Base-by-base conservation (phyloP, 2,888 invertebrate genomes). In the Hesperia comma region DNA sequence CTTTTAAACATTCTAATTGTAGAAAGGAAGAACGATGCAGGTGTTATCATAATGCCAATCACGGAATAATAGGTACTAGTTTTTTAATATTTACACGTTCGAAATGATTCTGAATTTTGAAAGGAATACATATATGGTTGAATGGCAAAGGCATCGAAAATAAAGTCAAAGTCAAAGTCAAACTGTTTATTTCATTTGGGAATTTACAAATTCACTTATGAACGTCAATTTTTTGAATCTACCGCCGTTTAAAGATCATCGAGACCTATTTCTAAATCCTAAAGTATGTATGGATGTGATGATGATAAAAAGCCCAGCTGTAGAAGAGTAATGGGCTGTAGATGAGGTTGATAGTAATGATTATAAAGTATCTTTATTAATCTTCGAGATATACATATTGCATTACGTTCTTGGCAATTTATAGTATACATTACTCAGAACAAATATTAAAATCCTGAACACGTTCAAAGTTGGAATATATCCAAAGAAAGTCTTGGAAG, bases 381-480 rank as follows among this genome's bases (percentile, higher is more conserved):
- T 49, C 49, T 49, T 19, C 49, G 19, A 49, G 49, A 49, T 49
- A 12, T 37, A 37, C 49, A 49, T 49, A 26, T n/a, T 43, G 26
- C 46, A 15, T 33, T 46, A 15, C 46, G 54, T 33, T 53, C 33
- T 57, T 54, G 32, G 46, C 19, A 26, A 37, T 43, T 32, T 51
- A 49, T 19, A 51, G 17, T 58, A 40, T 37, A 37, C 33, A 66
- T 66, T 54, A 53, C 54, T 61, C 54, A 43, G 51, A 40, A 33
- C 17, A 54, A 54, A 17, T 54, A 40, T 60, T 61, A 41, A 66
- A 66, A 66, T 46, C 37, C 60, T 3, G 15, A 55, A 61, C 66
- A 66, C 66, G 66, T 66, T 54, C 61, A 37, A 61, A 60, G 55
- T 66, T 66, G 66, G 66, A 66, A n/a, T 10, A 61, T 66, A 66